Conservation (phyloP, 1,140 invertebrate species). For the Metopolophium dirhodum region DNA sequence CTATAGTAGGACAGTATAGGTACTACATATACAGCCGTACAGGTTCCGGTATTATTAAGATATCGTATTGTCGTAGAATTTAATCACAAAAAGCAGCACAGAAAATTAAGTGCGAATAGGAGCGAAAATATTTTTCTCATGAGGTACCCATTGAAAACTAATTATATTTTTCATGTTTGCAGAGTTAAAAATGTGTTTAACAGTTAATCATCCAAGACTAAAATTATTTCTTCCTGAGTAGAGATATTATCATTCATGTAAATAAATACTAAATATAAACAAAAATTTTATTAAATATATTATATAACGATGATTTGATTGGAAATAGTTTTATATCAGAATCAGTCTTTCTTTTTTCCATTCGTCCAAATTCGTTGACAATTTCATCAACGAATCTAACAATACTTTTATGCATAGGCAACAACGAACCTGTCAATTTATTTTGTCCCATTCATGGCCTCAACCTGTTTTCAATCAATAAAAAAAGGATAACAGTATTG, state of each 20-base stretch:
- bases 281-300: not conserved
- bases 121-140: not conserved
- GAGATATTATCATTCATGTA: not conserved
- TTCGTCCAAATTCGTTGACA: not conserved
- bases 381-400: not conserved
- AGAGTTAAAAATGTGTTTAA: not conserved
- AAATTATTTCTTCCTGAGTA: not conserved
- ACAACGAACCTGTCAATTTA: not conserved
- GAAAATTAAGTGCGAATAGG: not conserved
- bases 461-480: not conserved
- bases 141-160: not conserved
- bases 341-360: not conserved
- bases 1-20: no score
- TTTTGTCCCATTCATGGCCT: not conserved
- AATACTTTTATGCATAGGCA: not conserved
- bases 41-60: no score
- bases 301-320: not conserved
- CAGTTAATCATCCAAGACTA: not conserved
- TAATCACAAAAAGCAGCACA: not conserved
- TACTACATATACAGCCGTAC: not conserved
- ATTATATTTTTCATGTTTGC: not conserved
- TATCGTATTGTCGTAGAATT: not conserved
- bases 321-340: not conserved
- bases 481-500: not conserved
- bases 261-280: not conserved